These are phyloP conservation scores for Heliornis fulica DNA, from an alignment of 2,113 vertebrate genomes.

Conservation along the genomic window DNA sequence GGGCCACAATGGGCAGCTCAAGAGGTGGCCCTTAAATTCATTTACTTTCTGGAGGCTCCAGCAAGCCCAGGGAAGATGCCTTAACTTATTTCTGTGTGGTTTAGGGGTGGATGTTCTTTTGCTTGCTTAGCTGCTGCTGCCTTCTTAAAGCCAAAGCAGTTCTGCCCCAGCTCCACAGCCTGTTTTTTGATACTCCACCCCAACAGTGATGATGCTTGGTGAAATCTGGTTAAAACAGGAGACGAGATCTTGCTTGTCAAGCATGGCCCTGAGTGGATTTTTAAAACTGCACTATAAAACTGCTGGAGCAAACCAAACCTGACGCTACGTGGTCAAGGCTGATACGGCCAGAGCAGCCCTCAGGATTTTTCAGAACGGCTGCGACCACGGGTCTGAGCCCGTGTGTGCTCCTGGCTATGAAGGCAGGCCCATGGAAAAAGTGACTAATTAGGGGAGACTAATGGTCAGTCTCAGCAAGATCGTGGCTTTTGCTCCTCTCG, in stretches of 20 bases:
- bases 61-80: background rate
- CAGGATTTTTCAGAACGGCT: background rate
- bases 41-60: background rate
- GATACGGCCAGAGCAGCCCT: rapidly evolving
- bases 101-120: background rate
- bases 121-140: background rate
- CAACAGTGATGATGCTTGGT: rapidly evolving
- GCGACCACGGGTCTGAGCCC: background rate
- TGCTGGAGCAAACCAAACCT: background rate
- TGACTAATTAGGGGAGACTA: background rate
- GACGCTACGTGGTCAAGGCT: background rate
- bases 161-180: background rate
- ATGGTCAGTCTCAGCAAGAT: background rate
- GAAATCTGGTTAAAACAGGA: background rate
- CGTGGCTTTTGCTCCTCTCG: background rate
- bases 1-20: rapidly evolving
- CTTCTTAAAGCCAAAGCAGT: background rate
- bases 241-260: background rate
- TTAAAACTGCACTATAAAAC: background rate
- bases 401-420: background rate
- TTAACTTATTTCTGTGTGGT: background rate
- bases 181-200: background rate
- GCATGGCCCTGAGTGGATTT: background rate
- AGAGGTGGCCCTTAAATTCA: background rate
- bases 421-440: background rate